These are phyloP conservation scores for Notocelia uddmanniana DNA, from an alignment of 2,888 invertebrate species.

Conservation along the genomic window DNA sequence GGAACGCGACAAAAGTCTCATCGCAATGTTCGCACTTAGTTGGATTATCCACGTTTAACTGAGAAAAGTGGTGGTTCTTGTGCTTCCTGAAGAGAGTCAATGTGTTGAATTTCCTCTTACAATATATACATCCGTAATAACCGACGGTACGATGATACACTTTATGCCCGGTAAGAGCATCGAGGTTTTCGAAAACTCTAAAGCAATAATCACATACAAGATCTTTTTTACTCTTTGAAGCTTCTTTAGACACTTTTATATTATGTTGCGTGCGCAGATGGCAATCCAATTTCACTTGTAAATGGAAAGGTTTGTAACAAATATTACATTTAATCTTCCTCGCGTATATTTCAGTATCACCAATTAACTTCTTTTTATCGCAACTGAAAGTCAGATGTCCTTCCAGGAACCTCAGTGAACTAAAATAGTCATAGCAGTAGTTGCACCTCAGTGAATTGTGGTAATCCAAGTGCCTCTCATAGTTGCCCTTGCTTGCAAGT, in stretches of 20 bases:
- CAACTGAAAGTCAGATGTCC: constrained; percentile 79
- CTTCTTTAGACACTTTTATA: constrained; percentile 64
- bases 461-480: constrained; percentile 80
- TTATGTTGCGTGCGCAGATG: constrained; percentile 76
- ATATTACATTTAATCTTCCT: constrained; percentile 77
- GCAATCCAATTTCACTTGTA: constrained; percentile 81
- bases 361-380: constrained; percentile 76
- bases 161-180: constrained; percentile 73
- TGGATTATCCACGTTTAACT: constrained; percentile 76
- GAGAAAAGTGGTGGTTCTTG: constrained; percentile 78
- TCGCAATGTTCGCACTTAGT: constrained; percentile 82
- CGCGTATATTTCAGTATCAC: constrained; percentile 74
- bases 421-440: constrained; percentile 82
- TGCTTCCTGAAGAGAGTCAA: constrained; percentile 80
- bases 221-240: constrained; percentile 64
- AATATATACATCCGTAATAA: constrained; percentile 81
- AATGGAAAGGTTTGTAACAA: constrained; percentile 81
- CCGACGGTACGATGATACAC: constrained; percentile 78
- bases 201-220: constrained; percentile 82
- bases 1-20: constrained; percentile 83
- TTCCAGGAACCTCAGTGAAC: constrained; percentile 74
- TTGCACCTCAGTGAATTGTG: constrained; percentile 81
- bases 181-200: constrained; percentile 76
- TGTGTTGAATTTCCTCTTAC: constrained; percentile 82
- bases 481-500: constrained; percentile 80